Base-by-base conservation (phyloP, 1,140 invertebrate species). In the Alviniconcha marisindica region DNA sequence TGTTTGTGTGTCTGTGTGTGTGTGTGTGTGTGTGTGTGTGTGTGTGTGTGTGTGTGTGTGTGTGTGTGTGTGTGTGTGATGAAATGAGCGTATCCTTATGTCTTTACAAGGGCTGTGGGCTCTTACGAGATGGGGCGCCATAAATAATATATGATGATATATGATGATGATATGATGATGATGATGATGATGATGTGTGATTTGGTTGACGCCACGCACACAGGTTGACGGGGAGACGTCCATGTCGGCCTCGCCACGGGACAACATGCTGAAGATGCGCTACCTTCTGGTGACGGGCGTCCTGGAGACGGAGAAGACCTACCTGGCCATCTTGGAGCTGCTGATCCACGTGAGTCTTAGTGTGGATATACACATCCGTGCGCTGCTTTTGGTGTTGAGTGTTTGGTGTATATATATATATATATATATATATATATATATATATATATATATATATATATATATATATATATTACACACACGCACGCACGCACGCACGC, bases 241-340 rank as follows among this genome's bases (percentile, higher is more conserved):
- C 12, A 48, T 36, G 14, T 24, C 66, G 36, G 5, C 74, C 18
- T 80, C 83, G 15, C 60, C 77, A n/a, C 63, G 42, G 1, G 84
- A 83, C 12, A 82, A 89, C 42, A 90, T 89, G 76, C 77, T 90
- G 48, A 88, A 90, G 77, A 89, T 92, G 90, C 84, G 91, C 56
- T 87, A 91, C 44, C 96, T 96, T 88, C 97, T 98, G 86, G 95
- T 98, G 69, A 95, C 95, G 78, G 97, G 96, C 89, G 97, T 98
- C 63, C 96, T 98, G 87, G 97, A 98, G 88, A 98, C 97, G 91
- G 97, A 98, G 93, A 96, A 95, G 38, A 95, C 96, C 74, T 98
- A 98, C 91, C 96, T 98, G 15, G 97, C 97, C 92, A 97, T 96
- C 91, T 94, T 98, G 24, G 96, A 96, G 89, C 96, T 98, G 73